Evolutionary conservation across 2,113 vertebrate genomes (phyloP), one percentile per base, ranked within the genome.

Genomic region (Panthera uncia): DNA sequence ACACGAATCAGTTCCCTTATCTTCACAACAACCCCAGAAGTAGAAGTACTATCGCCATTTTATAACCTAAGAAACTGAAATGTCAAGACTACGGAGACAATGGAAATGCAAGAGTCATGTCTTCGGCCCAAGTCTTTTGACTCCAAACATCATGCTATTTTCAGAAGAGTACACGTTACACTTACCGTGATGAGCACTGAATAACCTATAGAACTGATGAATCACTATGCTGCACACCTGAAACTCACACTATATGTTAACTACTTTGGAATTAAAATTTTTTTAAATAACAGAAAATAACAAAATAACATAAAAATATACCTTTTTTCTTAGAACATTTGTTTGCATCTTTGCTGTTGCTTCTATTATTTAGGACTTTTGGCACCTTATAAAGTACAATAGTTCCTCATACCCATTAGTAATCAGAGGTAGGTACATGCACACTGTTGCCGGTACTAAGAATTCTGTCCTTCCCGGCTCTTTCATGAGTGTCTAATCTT

Each of bases 11-110:
- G 55, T 55, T 38, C 82, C 23, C 31, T 31, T 36, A 61, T 76
- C 78, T 0, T 73, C 50, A 93, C 27, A 63, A 78, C 4, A 9
- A 84, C 31, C 7, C 31, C 41, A 3, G 57, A 89, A 89, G 68
- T 31, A 76, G 36, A 91, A n/a, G 25, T n/a, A n/a, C n/a, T 73
- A 12, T 71, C 41, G 38, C 27, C 50, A 78, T 36, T 68, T 89
- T 55, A 87, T 33, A 63, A 73, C 29, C 33, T 50, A 80, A 86
- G 52, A 94, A 83, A 91, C 48, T 81, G 48, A 97, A 93, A 95
- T 36, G 45, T 63, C 45, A 55, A 52, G 36, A 87, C 45, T n/a
- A 57, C 61, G 80, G 41, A 68, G 19, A 73, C 68, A 31, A 29
- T 12, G 36, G 10, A 73, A 65, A 57, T 73, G 73, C 83, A 86